Evolutionary conservation across 2,888 invertebrate species (phyloP).

Genomic region (Sinotaia quadrata): DNA sequence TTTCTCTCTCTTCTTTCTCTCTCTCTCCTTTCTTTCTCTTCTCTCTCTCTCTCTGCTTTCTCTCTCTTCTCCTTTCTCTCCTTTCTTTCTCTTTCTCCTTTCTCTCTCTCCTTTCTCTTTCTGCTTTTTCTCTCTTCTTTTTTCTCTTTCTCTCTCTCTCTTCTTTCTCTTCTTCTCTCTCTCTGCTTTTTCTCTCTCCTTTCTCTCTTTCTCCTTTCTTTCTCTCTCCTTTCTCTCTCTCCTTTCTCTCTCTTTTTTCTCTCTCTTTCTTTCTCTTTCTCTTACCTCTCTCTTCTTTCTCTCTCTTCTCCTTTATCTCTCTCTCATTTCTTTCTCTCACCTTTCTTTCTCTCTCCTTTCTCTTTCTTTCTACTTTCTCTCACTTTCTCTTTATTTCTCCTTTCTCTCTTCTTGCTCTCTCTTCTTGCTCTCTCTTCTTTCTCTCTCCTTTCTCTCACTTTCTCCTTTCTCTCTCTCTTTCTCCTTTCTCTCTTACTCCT

Average conservation of each 20-base stretch:
- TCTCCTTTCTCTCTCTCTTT: background rate
- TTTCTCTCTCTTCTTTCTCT: background rate
- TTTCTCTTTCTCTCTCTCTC: background rate
- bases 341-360: background rate
- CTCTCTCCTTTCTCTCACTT: too few relatives aligned
- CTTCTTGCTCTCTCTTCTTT: background rate
- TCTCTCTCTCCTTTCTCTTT: background rate
- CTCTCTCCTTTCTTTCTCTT: background rate
- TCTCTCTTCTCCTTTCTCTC: conserved; percentile 6
- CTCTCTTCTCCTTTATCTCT: background rate
- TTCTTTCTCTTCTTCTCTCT: background rate
- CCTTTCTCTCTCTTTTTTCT: background rate
- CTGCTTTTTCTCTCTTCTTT: background rate
- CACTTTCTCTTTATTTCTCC: background rate
- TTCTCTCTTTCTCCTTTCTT: background rate
- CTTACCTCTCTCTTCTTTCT: background rate
- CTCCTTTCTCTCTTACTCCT: background rate
- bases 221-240: background rate
- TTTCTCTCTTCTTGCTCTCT: background rate
- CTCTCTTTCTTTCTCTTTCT: conserved; percentile 1
- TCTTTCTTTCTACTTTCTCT: background rate
- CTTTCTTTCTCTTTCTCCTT: background rate
- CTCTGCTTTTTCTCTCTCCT: background rate
- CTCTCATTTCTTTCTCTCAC: background rate
- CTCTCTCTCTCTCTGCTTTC: background rate